Percentiles rank a stretch among this genome's conserved stretches.
These are phyloP conservation scores for Caenorhabditis plicata DNA, from an alignment of 2,888 invertebrate genomes.

Conservation along the genomic window DNA sequence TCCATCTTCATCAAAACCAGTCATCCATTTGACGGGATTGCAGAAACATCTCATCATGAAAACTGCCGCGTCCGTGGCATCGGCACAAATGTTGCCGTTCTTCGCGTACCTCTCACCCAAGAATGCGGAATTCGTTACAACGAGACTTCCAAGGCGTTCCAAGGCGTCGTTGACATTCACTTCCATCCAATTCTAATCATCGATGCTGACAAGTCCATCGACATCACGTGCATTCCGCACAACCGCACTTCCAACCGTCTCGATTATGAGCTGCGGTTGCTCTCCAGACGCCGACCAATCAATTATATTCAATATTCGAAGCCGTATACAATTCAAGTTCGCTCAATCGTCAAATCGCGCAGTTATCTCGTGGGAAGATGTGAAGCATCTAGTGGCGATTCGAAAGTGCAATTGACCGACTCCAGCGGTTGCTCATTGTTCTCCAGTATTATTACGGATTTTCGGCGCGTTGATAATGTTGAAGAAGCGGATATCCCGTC, in stretches of 20 bases:
- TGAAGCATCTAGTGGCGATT: too few relatives aligned
- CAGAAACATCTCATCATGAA: slow-evolving; percentile 6
- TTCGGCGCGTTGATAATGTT: slow-evolving; percentile 22
- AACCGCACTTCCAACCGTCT: too few relatives aligned
- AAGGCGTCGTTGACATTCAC: slow-evolving; percentile 31
- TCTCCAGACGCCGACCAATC: slow-evolving; percentile 20
- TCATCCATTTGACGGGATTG: slow-evolving; percentile 34
- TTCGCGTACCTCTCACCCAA: slow-evolving; percentile 17
- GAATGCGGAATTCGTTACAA: slow-evolving; percentile 34
- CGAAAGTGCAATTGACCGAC: slow-evolving; percentile 32
- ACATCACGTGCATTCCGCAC: slow-evolving; percentile 36
- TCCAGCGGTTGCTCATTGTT: slow-evolving; percentile 39
- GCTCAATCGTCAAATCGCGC: too few relatives aligned
- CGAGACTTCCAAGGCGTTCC: slow-evolving; percentile 8
- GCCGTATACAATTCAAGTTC: slow-evolving; percentile 30
- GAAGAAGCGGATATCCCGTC: slow-evolving; percentile 37
- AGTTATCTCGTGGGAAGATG: not conserved
- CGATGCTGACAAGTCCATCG: slow-evolving; percentile 35
- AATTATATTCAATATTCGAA: slow-evolving; percentile 22
- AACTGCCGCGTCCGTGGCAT: slow-evolving; percentile 27
- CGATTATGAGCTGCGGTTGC: slow-evolving; percentile 21
- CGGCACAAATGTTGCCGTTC: slow-evolving; percentile 38
- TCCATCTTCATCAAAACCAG: slow-evolving; percentile 32
- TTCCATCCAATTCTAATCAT: slow-evolving; percentile 43
- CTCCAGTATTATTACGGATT: slow-evolving; percentile 30